Base-by-base conservation (phyloP, 1,140 invertebrate species). In the Danaus plexippus region DNA sequence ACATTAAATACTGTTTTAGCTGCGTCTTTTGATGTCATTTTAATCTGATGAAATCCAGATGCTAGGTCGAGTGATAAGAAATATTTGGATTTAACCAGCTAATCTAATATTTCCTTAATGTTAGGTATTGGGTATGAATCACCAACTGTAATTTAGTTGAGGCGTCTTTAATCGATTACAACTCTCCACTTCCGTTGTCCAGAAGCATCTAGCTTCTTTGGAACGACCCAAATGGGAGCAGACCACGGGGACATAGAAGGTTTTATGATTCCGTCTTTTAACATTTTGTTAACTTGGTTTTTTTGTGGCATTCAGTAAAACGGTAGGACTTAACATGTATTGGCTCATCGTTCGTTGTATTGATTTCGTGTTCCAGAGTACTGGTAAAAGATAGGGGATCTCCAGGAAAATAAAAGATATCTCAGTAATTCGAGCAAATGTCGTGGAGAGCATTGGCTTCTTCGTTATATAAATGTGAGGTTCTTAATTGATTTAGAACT, bases 41-140 rank as follows among this genome's bases (percentile, higher is more conserved):
- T n/a, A n/a, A n/a, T n/a, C n/a, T n/a, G n/a, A n/a, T n/a, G n/a
- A n/a, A n/a, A n/a, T n/a, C n/a, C n/a, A n/a, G n/a, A n/a, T n/a
- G n/a, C n/a, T n/a, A n/a, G n/a, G n/a, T n/a, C n/a, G n/a, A 0
- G n/a, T 44, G 7, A 8, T 2, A 77, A 70, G 61, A 90, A 90
- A 61, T 82, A 88, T 48, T 70, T 75, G 43, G 18, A 22, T 22
- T 22, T 22, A 15, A 50, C 57, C 12, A 59, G 44, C 12, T 59
- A 50, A n/a, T n/a, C n/a, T n/a, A n/a, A n/a, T n/a, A n/a, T n/a
- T n/a, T n/a, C n/a, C n/a, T n/a, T n/a, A n/a, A n/a, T n/a, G n/a
- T n/a, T n/a, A n/a, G n/a, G n/a, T n/a, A n/a, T n/a, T n/a, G n/a
- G n/a, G n/a, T n/a, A n/a, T n/a, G n/a, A n/a, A n/a, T n/a, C n/a